Evolutionary conservation across 2,888 invertebrate genomes (phyloP).

Genomic region (Psylliodes chrysocephalus): DNA sequence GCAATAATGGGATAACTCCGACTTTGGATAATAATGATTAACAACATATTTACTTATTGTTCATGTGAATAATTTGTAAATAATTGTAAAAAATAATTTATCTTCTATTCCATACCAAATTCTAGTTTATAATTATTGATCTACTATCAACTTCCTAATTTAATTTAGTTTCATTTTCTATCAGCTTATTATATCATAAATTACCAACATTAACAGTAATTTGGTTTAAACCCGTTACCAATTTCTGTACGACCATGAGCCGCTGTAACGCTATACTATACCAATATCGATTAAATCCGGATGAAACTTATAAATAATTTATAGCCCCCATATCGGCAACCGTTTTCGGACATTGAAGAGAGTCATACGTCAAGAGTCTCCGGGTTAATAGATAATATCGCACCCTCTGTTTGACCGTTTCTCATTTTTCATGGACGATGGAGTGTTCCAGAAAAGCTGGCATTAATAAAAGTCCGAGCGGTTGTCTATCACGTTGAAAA

Average conservation of each 20-base stretch:
- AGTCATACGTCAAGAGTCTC: not conserved
- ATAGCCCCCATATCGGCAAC: constrained; percentile 5
- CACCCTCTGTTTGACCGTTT: not conserved
- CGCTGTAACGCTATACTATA: not conserved
- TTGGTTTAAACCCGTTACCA: not conserved
- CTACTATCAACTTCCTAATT: no score
- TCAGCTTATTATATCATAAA: no score
- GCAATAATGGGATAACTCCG: no score
- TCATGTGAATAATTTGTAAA: no score
- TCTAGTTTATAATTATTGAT: no score
- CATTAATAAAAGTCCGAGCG: not conserved
- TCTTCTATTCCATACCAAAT: no score
- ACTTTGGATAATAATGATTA: no score
- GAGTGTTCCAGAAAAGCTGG: not conserved
- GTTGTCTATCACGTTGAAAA: not conserved
- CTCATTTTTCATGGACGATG: not conserved
- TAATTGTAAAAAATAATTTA: no score
- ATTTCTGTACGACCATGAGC: not conserved
- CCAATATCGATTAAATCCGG: not conserved
- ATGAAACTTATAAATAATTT: constrained; percentile 6
- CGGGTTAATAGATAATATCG: constrained; percentile 3
- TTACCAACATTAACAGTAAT: no score
- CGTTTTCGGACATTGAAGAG: constrained; percentile 1
- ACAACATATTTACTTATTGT: no score
- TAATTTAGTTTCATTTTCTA: no score